Percentiles rank a stretch among this genome's conserved stretches.
Evolutionary conservation across 2,113 vertebrate genomes (phyloP).

Genomic region (Craseonycteris thonglongyai): DNA sequence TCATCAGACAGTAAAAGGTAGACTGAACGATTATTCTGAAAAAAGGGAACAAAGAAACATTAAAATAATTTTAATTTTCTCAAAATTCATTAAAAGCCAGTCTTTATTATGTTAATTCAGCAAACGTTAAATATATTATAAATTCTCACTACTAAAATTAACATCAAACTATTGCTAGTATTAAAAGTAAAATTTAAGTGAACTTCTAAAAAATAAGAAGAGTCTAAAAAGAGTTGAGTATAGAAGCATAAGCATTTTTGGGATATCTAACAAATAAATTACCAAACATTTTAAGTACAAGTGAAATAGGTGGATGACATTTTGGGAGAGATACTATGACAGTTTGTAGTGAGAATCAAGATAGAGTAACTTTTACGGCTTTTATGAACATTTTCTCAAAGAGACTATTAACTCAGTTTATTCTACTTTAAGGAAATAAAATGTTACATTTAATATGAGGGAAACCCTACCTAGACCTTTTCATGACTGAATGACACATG

Average conservation of each 20-base stretch:
- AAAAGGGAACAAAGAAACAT: not conserved
- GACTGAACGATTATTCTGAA: not conserved
- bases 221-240: not conserved
- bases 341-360: not conserved
- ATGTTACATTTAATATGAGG: not conserved
- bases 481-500: not conserved
- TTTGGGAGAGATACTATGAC: not conserved
- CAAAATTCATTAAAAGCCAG: not conserved
- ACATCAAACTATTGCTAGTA: not conserved
- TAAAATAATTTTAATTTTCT: not conserved
- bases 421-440: not conserved
- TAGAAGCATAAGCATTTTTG: conserved; percentile 1
- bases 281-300: not conserved
- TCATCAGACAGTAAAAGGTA: not conserved
- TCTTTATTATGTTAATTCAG: not conserved
- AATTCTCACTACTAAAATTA: conserved; percentile 3
- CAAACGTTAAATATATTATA: not conserved
- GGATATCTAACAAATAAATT: not conserved
- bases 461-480: not conserved
- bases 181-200: conserved; percentile 1
- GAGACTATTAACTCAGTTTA: not conserved
- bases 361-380: not conserved
- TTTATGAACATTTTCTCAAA: not conserved
- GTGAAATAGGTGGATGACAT: not conserved
- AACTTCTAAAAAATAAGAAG: conserved; percentile 25